phyloP scores from a whole-genome alignment of 2,797 vertebrate genomes.

The Megaceryle alcyon region DNA sequence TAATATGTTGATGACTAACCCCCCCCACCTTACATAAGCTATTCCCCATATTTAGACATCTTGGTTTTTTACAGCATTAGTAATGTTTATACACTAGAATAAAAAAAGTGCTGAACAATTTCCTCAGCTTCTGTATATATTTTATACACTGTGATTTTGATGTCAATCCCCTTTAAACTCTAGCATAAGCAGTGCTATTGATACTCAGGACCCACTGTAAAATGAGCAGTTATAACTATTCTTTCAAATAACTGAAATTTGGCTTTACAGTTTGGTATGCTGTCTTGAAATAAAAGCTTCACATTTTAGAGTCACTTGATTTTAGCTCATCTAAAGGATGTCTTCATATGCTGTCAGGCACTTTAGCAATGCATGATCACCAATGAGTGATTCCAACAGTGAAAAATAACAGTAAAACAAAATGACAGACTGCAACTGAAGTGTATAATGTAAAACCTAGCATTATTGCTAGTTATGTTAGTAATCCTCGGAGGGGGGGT shows the following conservation, averaged over 20 bases:
- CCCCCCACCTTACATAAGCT: not conserved
- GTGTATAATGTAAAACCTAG: not conserved
- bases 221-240: not conserved
- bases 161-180: not conserved
- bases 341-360: not conserved
- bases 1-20: not conserved
- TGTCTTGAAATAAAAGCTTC: not conserved
- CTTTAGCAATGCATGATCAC: not conserved
- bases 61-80: not conserved
- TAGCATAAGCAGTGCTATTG: not conserved
- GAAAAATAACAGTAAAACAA: not conserved
- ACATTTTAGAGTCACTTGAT: not conserved
- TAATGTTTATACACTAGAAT: not conserved
- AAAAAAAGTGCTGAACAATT: not conserved
- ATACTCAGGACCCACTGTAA: not conserved
- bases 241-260: not conserved
- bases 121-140: not conserved
- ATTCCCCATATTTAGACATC: not conserved
- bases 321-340: not conserved
- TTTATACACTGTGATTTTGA: not conserved
- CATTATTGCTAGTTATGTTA: not conserved
- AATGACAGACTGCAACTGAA: not conserved
- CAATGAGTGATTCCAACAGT: not conserved
- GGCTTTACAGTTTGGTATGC: not conserved
- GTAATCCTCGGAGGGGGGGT: not conserved